Evolutionary conservation across 2,888 invertebrate genomes (phyloP), one percentile per base, ranked within the genome.

Genomic region (Microdon myrmicae): DNA sequence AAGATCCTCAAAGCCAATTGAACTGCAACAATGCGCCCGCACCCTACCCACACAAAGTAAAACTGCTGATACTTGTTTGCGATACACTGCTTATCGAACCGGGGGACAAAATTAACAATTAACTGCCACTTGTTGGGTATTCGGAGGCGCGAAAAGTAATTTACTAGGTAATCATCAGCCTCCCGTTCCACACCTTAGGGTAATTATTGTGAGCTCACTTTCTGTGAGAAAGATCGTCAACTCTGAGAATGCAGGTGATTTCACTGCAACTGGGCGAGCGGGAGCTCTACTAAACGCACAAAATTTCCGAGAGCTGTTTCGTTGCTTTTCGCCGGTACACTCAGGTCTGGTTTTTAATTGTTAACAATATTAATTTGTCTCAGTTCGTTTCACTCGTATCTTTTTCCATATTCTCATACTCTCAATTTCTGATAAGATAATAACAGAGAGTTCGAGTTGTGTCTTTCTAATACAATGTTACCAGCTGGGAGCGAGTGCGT

Each of bases 251-350:
- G 43, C 55, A 56, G 71, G 43, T 59, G 51, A 68, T 68, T 68
- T 71, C 68, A 60, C 68, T 67, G 49, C 68, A 56, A 71, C 71
- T 71, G 71, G 61, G 61, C 47, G 37, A 29, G 23, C 10, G 17
- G 23, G 14, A 23, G 25, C 17, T 3, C 25, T 4, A n/a, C n/a
- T n/a, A n/a, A n/a, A n/a, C n/a, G n/a, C n/a, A n/a, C n/a, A n/a
- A n/a, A n/a, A n/a, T n/a, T n/a, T n/a, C n/a, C n/a, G n/a, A 23
- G 47, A 26, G 51, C 47, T 29, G 49, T 56, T 56, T 25, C 31
- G 48, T 45, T 60, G 53, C 53, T 54, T 41, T 59, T 53, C 28
- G 53, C 17, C 17, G 29, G 39, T 20, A 31, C 29, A 61, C 25
- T 29, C 32, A 28, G 55, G 26, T 47, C 45, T 34, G 56, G 38